Evolutionary conservation across 2,888 invertebrate genomes (phyloP).

Genomic region (Bombyx huttoni): DNA sequence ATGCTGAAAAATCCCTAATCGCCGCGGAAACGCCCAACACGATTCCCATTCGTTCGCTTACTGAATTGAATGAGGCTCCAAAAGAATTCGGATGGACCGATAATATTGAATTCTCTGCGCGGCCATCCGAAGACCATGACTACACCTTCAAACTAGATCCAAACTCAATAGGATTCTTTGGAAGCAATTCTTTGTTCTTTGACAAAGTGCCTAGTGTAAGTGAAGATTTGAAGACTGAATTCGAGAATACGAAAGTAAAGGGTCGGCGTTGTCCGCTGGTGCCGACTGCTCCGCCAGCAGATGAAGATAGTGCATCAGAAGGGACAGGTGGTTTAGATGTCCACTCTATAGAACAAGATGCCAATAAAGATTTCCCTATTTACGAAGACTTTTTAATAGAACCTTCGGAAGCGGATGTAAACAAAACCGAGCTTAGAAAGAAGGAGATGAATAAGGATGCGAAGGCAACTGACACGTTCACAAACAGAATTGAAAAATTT

Average conservation of each 20-base stretch:
- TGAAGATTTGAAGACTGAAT: slow-evolving; percentile 49
- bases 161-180: slow-evolving; percentile 29
- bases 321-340: slow-evolving; percentile 50
- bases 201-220: slow-evolving; percentile 43
- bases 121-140: slow-evolving; percentile 15
- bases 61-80: slow-evolving; percentile 28
- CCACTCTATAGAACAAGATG: slow-evolving; percentile 56
- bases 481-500: slow-evolving; percentile 50
- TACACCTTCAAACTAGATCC: slow-evolving; percentile 28
- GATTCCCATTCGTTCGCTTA: slow-evolving; percentile 40
- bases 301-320: slow-evolving; percentile 48
- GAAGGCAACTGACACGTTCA: slow-evolving; percentile 39
- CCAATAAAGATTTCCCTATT: slow-evolving; percentile 52
- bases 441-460: slow-evolving; percentile 26
- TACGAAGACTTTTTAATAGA: slow-evolving; percentile 54
- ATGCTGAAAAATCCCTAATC: slow-evolving; percentile 39
- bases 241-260: slow-evolving; percentile 35
- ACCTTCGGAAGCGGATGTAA: slow-evolving; percentile 52
- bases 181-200: slow-evolving; percentile 31
- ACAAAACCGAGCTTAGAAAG: slow-evolving; percentile 41
- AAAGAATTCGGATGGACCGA: slow-evolving; percentile 34
- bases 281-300: slow-evolving; percentile 40
- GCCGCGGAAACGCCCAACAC: slow-evolving; percentile 48
- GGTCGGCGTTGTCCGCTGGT: slow-evolving; percentile 29
- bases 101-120: background rate